Evolutionary conservation across 2,888 invertebrate species (phyloP).

Genomic region (Lithosia quadra): DNA sequence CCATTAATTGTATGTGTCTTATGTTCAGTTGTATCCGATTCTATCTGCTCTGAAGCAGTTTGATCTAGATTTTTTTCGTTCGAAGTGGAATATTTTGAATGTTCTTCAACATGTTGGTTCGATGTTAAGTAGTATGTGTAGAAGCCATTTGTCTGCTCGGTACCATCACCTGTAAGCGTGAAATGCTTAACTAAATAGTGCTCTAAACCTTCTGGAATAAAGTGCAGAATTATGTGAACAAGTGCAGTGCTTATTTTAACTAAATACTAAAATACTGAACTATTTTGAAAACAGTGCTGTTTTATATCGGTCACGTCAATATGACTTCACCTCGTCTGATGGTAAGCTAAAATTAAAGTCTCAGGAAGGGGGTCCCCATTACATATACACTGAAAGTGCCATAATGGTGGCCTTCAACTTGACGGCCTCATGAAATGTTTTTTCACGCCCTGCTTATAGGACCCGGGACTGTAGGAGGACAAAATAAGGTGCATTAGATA

Average conservation of each 20-base stretch:
- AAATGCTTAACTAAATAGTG: slow-evolving; percentile 37
- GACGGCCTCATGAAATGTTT: too few relatives aligned
- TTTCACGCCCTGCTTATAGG: too few relatives aligned
- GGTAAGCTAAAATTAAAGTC: too few relatives aligned
- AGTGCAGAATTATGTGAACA: slow-evolving; percentile 23
- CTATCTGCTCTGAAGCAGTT: not conserved
- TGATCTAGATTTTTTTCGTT: slow-evolving; percentile 8
- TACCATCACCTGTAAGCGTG: slow-evolving; percentile 64
- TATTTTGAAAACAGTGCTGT: not conserved
- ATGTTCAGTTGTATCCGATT: not conserved
- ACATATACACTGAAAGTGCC: too few relatives aligned
- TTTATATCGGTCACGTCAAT: too few relatives aligned
- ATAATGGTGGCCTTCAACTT: too few relatives aligned
- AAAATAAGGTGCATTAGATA: not conserved
- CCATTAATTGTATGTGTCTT: slow-evolving; percentile 1
- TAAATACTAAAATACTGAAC: too few relatives aligned
- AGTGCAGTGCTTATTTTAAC: slow-evolving; percentile 7
- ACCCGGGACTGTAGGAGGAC: too few relatives aligned
- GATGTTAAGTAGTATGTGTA: slow-evolving; percentile 58
- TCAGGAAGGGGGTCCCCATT: too few relatives aligned
- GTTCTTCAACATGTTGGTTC: slow-evolving; percentile 34
- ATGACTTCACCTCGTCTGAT: too few relatives aligned
- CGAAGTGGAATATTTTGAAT: slow-evolving; percentile 27
- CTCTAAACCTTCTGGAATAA: slow-evolving; percentile 30
- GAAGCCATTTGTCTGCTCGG: slow-evolving; percentile 52